Percentiles rank a stretch among this genome's conserved stretches.
These are phyloP conservation scores for Smutsia gigantea DNA, from an alignment of 2,797 vertebrate genomes.

Conservation along the genomic window DNA sequence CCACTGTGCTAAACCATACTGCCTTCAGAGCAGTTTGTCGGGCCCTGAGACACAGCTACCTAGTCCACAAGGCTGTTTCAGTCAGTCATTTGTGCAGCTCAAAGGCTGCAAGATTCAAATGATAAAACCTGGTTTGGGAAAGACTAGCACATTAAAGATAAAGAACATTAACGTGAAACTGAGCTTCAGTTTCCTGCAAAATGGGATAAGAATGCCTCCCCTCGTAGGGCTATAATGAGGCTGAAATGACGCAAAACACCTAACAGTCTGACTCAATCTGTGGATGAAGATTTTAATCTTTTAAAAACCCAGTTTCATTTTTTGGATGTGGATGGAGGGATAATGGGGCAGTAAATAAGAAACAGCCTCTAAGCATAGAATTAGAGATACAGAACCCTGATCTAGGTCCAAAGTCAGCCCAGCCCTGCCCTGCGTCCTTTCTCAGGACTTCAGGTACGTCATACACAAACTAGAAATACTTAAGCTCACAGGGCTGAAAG, in stretches of 20 bases:
- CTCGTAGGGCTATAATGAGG: background rate
- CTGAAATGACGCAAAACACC: background rate
- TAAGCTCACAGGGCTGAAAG: background rate
- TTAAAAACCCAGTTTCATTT: conserved; percentile 35
- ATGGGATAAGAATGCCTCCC: background rate
- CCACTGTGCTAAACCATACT: background rate
- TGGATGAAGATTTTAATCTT: conserved; percentile 1
- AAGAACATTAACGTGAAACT: background rate
- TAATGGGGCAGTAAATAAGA: background rate
- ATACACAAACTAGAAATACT: background rate
- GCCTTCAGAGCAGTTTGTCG: background rate
- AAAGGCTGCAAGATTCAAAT: background rate
- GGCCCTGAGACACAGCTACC: background rate
- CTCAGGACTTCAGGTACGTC: background rate
- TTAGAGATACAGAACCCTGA: background rate
- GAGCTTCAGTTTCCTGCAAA: background rate
- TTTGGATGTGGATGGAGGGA: background rate
- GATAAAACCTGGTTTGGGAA: conserved; percentile 14
- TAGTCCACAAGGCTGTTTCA: background rate
- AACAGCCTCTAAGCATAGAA: background rate
- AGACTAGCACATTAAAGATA: background rate
- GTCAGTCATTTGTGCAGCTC: background rate
- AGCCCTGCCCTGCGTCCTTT: background rate
- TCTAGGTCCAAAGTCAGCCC: background rate
- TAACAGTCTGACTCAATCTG: background rate